These are phyloP conservation scores for Ibidorhyncha struthersii DNA, from an alignment of 2,113 vertebrate genomes.

Conservation along the genomic window DNA sequence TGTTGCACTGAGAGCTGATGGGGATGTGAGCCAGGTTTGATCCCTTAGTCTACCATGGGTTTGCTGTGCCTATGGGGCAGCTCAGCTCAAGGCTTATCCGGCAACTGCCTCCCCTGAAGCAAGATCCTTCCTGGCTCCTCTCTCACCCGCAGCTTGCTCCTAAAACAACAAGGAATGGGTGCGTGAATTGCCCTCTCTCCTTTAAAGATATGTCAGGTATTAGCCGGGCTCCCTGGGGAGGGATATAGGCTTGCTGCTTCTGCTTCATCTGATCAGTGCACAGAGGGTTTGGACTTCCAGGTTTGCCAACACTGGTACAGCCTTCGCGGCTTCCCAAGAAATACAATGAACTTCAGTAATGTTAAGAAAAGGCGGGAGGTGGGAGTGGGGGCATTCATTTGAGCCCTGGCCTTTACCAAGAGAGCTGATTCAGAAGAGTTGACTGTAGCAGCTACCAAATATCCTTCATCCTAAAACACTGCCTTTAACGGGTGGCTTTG, in stretches of 20 bases:
- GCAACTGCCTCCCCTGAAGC: not conserved
- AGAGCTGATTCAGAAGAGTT: not conserved
- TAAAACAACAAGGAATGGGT: not conserved
- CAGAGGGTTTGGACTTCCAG: not conserved
- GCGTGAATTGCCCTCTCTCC: not conserved
- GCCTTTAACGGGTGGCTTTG: not conserved
- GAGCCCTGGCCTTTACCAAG: not conserved
- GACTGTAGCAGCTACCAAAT: not conserved
- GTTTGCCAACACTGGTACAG: not conserved
- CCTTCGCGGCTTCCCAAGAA: not conserved
- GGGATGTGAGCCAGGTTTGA: not conserved
- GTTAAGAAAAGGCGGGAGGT: not conserved
- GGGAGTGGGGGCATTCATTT: no score
- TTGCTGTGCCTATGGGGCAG: not conserved
- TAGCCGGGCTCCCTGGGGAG: not conserved
- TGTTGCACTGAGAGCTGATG: not conserved
- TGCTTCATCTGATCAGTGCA: not conserved
- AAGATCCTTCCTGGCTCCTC: not conserved
- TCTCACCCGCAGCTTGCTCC: not conserved
- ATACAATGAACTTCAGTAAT: not conserved
- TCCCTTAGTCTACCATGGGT: not conserved
- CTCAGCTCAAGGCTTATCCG: not conserved
- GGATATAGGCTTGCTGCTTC: not conserved
- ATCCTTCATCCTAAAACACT: not conserved
- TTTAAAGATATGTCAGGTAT: not conserved